Base-by-base conservation (phyloP, 1,140 invertebrate species). In the Heliconius hewitsoni region DNA sequence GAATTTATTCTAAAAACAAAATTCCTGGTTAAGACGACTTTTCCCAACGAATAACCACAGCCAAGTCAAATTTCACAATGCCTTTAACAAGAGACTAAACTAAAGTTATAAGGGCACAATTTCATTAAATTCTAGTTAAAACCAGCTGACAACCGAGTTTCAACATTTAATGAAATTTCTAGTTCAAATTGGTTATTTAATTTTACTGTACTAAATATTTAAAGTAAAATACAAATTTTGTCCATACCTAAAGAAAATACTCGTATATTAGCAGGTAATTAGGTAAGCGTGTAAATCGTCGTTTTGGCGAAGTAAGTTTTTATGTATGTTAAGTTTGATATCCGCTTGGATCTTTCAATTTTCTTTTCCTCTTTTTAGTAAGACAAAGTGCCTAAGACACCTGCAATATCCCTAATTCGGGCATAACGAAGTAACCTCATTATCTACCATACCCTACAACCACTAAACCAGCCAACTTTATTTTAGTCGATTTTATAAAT, bases 91-190 rank as follows among this genome's bases (percentile, higher is more conserved):
- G 57, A 23, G 13, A 9, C 57, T 60, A 60, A 60, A 60, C 23
- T n/a, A 60, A 60, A 60, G 57, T 60, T 60, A 60, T 60, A 60
- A 60, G 57, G 57, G 57, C 57, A 60, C 57, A 60, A 60, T 27
- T 27, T 60, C 57, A 60, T 60, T n/a, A 60, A 60, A 60, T 60
- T 60, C 57, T 23, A 60, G 57, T 60, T 60, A 60, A 11, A 60
- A 60, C 57, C 57, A 60, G 57, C 57, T 60, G 57, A 60, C 57
- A 60, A 60, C 57, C 8, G 9, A 60, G 57, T 60, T 60, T 60
- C 57, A 60, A 60, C 57, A 27, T 60, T 60, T 27, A 60, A 60
- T 60, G 57, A 60, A 60, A 60, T 9, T 27, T 60, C 23, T 60
- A 60, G 9, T 60, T 27, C 57, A 60, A 60, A 60, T 60, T 60